phyloP scores from a whole-genome alignment of 2,113 vertebrate genomes.

The Baryphthengus martii region DNA sequence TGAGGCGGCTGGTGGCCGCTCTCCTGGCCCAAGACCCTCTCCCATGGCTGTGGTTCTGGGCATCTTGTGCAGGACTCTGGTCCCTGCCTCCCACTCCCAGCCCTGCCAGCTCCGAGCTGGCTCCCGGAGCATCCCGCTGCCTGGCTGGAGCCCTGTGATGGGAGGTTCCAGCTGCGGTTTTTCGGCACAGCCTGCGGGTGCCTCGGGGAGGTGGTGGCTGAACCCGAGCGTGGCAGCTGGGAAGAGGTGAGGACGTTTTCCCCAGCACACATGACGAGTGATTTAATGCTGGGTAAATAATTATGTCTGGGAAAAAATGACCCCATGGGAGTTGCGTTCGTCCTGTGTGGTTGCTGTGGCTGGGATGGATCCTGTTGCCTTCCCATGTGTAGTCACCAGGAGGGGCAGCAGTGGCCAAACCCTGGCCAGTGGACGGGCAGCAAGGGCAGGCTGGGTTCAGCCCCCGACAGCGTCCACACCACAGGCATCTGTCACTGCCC shows the following conservation, averaged over 20 bases:
- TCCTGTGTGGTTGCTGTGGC: background rate
- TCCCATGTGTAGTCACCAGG: background rate
- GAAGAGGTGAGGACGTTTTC: background rate
- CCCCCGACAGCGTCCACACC: background rate
- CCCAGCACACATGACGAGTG: background rate
- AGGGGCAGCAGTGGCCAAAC: accelerated
- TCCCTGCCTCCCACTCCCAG: background rate
- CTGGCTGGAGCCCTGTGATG: accelerated
- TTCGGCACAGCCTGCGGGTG: background rate
- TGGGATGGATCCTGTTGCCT: background rate
- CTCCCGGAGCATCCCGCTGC: background rate
- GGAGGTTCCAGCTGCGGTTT: background rate
- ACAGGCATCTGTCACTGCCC: accelerated
- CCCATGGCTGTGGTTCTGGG: accelerated
- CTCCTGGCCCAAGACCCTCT: accelerated
- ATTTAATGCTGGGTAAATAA: conserved; percentile 18
- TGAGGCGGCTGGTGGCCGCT: accelerated
- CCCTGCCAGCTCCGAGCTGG: background rate
- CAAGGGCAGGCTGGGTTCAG: background rate
- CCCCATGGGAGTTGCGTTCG: background rate
- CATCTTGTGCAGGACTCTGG: background rate
- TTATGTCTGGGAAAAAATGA: background rate
- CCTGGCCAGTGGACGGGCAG: background rate
- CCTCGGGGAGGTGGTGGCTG: background rate
- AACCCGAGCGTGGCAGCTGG: background rate